Base-by-base conservation (phyloP, 2,888 invertebrate genomes). In the Achlya flavicornis region DNA sequence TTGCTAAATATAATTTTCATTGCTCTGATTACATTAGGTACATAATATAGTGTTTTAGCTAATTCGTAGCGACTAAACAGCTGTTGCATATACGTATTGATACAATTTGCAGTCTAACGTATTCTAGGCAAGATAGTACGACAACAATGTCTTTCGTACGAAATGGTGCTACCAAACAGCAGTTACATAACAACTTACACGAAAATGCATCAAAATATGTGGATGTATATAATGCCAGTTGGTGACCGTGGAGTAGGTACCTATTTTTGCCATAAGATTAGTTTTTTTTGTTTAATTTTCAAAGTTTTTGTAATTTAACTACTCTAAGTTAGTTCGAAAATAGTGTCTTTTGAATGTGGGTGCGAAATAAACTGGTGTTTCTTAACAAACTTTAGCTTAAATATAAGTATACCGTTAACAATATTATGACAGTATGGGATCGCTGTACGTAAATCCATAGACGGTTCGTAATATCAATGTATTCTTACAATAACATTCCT, bases 1-100 rank as follows among this genome's bases (percentile, higher is more conserved):
- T 85, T 87, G 78, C 87, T 90, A 89, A 88, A 90, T 88, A 90
- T 88, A 86, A 83, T 86, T 88, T 19, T 84, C 81, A 85, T 87
- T 88, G 84, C 81, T 87, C 81, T 83, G 87, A 86, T 88, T 89
- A 87, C 79, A 85, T 75, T 79, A 77, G 77, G 69, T 75, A 76
- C 69, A 75, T 77, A 74, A 68, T 70, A 78, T 75, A 77, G 72
- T 71, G 74, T 74, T 75, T n/a, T 68, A 41, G 76, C 72, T 76
- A 80, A 68, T 66, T 78, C 72, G 74, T 70, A 73, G 69, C 66
- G 61, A 61, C 64, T 64, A 53, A 53, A 71, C 64, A 64, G 66
- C 64, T 67, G 63, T 61, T 66, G 69, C 72, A 69, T 65, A 71
- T 64, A 77, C 70, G 74, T 70, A 58, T 65, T 72, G 66, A 64